Percentiles rank a stretch among this genome's conserved stretches.
These are phyloP conservation scores for Orthosia incerta DNA, from an alignment of 2,888 invertebrate genomes.

Conservation along the genomic window DNA sequence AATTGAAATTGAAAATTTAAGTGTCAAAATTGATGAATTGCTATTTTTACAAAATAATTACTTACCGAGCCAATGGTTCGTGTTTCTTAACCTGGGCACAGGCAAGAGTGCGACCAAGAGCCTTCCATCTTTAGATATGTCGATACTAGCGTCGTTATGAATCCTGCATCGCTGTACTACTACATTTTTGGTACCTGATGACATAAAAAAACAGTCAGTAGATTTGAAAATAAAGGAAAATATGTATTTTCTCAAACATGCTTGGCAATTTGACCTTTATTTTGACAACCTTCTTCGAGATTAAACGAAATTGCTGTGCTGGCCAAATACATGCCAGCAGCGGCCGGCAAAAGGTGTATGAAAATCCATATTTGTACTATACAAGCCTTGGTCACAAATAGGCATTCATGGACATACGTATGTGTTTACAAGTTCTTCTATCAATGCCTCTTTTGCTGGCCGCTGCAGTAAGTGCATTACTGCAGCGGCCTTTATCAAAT, in stretches of 20 bases:
- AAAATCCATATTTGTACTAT: too few species aligned
- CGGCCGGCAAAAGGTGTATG: too few species aligned
- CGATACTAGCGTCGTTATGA: slow-evolving; percentile 96
- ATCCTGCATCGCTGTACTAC: slow-evolving; percentile 95
- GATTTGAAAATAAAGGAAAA: background rate
- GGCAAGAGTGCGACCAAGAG: slow-evolving; percentile 94
- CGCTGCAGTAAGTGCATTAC: too few species aligned
- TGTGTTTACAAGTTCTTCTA: too few species aligned
- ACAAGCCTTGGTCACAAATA: too few species aligned
- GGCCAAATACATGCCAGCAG: too few species aligned
- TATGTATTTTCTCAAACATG: background rate
- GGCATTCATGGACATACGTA: too few species aligned
- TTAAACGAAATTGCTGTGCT: too few species aligned
- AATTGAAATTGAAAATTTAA: background rate
- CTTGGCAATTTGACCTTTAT: too few species aligned
- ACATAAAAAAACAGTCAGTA: slow-evolving; percentile 34
- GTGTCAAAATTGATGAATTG: background rate
- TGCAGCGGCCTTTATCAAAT: too few species aligned
- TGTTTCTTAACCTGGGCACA: slow-evolving; percentile 92
- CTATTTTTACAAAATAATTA: slow-evolving; percentile 17
- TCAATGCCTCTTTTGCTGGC: too few species aligned
- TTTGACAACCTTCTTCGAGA: too few species aligned
- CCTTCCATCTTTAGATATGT: slow-evolving; percentile 95
- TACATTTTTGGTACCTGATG: slow-evolving; percentile 93
- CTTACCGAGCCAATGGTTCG: slow-evolving; percentile 94